Conservation (phyloP, 2,888 invertebrate genomes). For the Mesorhabditis belari region DNA sequence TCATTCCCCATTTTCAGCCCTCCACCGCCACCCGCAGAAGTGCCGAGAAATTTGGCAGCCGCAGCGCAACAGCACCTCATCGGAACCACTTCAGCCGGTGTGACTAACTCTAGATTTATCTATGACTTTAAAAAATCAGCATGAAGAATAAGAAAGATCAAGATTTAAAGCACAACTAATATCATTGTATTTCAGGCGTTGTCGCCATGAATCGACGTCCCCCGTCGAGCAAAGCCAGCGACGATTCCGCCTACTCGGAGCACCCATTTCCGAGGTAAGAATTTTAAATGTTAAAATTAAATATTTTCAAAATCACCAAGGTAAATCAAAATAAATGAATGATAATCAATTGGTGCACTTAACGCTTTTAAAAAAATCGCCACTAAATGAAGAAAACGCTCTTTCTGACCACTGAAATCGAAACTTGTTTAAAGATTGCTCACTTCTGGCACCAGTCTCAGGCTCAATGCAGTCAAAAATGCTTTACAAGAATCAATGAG, state of each 20-base stretch:
- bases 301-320: conserved; percentile 29
- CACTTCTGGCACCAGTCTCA: too few relatives aligned
- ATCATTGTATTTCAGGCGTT: conserved; percentile 7
- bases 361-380: too few relatives aligned
- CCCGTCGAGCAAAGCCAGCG: conserved; percentile 29
- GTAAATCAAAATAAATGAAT: conserved; percentile 9
- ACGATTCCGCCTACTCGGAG: conserved; percentile 44
- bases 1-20: too few relatives aligned
- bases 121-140: too few relatives aligned
- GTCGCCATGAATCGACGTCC: conserved; percentile 17
- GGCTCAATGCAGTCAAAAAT: too few relatives aligned
- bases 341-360: too few relatives aligned
- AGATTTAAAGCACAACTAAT: not conserved
- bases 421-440: too few relatives aligned
- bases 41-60: not conserved
- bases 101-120: not conserved
- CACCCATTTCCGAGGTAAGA: not conserved
- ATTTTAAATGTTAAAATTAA: too few relatives aligned
- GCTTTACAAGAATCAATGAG: too few relatives aligned
- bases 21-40: conserved; percentile 2
- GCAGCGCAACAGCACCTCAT: not conserved
- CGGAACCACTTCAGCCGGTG: not conserved
- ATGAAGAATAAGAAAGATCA: not conserved
- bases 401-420: too few relatives aligned
- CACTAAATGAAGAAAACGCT: too few relatives aligned